Percentiles rank a stretch among this genome's conserved stretches.
Evolutionary conservation across 2,797 vertebrate species (phyloP).

Genomic region (Chrysocyon brachyurus): DNA sequence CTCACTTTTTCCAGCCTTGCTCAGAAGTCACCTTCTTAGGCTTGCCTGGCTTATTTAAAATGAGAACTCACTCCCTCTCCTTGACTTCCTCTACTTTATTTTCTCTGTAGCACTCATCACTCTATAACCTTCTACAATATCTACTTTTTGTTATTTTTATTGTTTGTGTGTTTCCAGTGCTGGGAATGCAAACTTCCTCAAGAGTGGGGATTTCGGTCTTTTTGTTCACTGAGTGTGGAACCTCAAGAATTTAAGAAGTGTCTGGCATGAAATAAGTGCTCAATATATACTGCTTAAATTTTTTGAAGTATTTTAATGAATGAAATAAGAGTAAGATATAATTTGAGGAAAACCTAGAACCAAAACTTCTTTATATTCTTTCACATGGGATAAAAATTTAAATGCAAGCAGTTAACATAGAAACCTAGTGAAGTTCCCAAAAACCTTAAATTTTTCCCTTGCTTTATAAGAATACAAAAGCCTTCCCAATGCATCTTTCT

Average conservation of each 20-base stretch:
- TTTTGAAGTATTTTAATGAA: background rate
- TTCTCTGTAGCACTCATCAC: background rate
- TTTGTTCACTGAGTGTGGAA: background rate
- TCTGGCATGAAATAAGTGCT: background rate
- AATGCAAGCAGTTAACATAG: background rate
- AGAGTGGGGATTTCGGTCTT: background rate
- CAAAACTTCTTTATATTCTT: conserved; percentile 19
- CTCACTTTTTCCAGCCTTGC: background rate
- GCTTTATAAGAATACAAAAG: conserved; percentile 35
- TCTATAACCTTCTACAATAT: background rate
- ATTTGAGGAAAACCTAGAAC: conserved; percentile 26
- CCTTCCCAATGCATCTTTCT: background rate
- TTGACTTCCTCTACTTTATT: background rate
- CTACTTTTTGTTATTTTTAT: background rate
- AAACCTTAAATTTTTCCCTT: background rate
- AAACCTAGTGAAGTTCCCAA: background rate
- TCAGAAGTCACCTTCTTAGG: background rate
- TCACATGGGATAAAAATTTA: background rate
- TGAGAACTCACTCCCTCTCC: background rate
- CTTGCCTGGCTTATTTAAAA: rapidly evolving
- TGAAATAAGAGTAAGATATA: background rate
- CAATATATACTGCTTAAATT: background rate
- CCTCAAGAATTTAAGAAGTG: conserved; percentile 13
- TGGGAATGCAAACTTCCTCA: background rate
- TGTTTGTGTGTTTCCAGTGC: background rate